phyloP scores from a whole-genome alignment of 2,888 invertebrate species.

The Therioaphis trifolii region DNA sequence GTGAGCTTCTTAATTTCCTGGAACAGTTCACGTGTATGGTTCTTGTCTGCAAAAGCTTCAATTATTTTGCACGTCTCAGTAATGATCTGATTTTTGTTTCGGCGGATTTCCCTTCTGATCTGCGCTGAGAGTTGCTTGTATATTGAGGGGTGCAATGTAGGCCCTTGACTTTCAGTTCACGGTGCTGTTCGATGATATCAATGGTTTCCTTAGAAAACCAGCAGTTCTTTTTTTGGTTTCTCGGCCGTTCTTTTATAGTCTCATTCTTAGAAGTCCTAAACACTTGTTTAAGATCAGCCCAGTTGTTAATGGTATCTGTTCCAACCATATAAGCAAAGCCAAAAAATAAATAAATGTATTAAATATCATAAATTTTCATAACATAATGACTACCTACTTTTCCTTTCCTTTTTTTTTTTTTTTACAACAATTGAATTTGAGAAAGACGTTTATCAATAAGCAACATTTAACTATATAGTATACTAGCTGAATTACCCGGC shows the following conservation, averaged over 20 bases:
- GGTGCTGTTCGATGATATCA: constrained; percentile 14
- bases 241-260: constrained; percentile 25
- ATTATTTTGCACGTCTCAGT: constrained; percentile 34
- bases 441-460: too few relatives aligned
- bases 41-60: constrained; percentile 20
- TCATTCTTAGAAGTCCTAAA: constrained; percentile 24
- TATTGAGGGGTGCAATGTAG: too few relatives aligned
- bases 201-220: constrained; percentile 13
- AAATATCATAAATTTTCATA: too few relatives aligned
- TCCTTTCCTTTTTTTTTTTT: too few relatives aligned
- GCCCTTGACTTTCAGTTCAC: too few relatives aligned
- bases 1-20: constrained; percentile 31
- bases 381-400: too few relatives aligned
- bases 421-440: too few relatives aligned
- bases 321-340: too few relatives aligned
- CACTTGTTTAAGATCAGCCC: constrained; percentile 11
- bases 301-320: constrained; percentile 24
- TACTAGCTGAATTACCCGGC: too few relatives aligned
- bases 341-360: too few relatives aligned
- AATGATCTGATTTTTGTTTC: constrained; percentile 22
- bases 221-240: constrained; percentile 8
- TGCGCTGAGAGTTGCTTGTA: too few relatives aligned
- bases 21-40: constrained; percentile 7
- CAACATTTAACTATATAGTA: too few relatives aligned
- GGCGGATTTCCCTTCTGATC: constrained; percentile 1